Evolutionary conservation across 2,888 invertebrate species (phyloP).

Genomic region (Aphrophora alni): DNA sequence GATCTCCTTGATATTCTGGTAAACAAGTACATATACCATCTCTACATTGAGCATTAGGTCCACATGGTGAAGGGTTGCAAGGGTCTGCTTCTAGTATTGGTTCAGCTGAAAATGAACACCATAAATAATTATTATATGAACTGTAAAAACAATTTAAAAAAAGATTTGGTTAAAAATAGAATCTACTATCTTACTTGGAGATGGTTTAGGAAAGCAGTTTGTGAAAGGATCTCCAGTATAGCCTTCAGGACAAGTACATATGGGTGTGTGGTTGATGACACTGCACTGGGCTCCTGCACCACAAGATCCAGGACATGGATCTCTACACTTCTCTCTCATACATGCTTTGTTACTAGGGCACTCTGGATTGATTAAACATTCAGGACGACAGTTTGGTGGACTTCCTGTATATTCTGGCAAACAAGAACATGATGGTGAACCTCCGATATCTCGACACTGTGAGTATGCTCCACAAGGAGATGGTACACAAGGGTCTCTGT

Average conservation of each 20-base stretch:
- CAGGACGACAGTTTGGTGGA: conserved; percentile 75
- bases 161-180: too few relatives aligned
- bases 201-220: conserved; percentile 66
- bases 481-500: conserved; percentile 66
- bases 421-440: conserved; percentile 68
- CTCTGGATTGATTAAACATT: conserved; percentile 64
- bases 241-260: conserved; percentile 76
- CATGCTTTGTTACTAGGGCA: conserved; percentile 61
- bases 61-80: conserved; percentile 66
- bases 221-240: conserved; percentile 79
- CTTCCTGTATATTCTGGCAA: conserved; percentile 68
- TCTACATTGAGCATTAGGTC: conserved; percentile 74
- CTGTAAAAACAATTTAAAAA: too few relatives aligned
- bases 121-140: not conserved
- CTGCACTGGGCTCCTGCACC: conserved; percentile 76
- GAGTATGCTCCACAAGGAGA: conserved; percentile 82
- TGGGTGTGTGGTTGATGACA: conserved; percentile 77
- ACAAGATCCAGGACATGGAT: conserved; percentile 67
- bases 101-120: conserved; percentile 35
- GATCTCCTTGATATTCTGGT: too few relatives aligned
- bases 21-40: too few relatives aligned
- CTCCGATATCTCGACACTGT: conserved; percentile 72
- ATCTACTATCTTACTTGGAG: conserved; percentile 55
- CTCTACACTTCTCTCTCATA: conserved; percentile 59
- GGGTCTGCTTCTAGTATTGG: conserved; percentile 54